These are phyloP conservation scores for Portunus trituberculatus DNA, from an alignment of 1,140 invertebrate species.

Conservation along the genomic window DNA sequence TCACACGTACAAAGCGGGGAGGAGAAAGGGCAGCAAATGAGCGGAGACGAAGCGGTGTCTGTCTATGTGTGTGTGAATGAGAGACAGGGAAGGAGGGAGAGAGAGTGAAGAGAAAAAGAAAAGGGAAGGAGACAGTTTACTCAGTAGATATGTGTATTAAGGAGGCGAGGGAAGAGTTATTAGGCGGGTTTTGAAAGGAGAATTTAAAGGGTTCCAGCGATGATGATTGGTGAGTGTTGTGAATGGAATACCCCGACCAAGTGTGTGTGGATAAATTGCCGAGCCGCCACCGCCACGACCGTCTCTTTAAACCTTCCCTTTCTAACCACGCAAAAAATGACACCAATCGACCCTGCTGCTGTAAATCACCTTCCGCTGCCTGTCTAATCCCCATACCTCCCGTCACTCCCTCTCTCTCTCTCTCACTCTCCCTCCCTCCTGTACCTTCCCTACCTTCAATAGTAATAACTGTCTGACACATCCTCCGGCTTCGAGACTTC, in stretches of 20 bases:
- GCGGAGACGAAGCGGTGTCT: too few species aligned
- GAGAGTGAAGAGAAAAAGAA: neutral
- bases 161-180: neutral
- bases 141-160: too few species aligned
- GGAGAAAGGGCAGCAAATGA: too few species aligned
- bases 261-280: neutral
- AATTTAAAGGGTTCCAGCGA: neutral
- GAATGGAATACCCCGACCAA: neutral
- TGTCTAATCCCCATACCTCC: neutral
- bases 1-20: too few species aligned
- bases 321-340: slow-evolving; percentile 4
- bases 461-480: too few species aligned
- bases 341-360: neutral
- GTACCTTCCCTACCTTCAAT: neutral
- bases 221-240: neutral
- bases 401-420: neutral
- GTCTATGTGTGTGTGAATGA: too few species aligned
- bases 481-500: too few species aligned
- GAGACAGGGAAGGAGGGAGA: neutral
- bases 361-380: neutral
- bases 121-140: too few species aligned
- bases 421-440: neutral
- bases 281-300: neutral
- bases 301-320: slow-evolving; percentile 14
- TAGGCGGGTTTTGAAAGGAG: neutral